Conservation (phyloP, 2,888 invertebrate species). For the Sipha maydis region DNA sequence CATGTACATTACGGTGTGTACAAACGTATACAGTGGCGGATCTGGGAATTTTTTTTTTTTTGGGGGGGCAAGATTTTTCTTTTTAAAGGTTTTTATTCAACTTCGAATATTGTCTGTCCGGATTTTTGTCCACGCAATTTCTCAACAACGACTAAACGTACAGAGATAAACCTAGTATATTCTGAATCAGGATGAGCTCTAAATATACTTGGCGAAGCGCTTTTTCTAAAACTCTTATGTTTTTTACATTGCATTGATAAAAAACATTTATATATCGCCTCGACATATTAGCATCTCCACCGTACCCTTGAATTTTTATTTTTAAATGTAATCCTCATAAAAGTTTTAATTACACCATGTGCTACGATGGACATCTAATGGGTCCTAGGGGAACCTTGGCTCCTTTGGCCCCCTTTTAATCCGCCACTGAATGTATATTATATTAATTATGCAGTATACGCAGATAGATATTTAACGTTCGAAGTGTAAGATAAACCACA, state of each 20-base stretch:
- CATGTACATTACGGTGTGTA: background rate
- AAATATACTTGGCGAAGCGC: background rate
- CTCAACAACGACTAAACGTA: background rate
- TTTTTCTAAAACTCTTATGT: conserved; percentile 2
- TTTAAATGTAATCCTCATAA: no score
- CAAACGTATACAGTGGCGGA: background rate
- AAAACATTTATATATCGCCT: no score
- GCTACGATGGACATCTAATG: no score
- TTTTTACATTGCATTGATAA: no score
- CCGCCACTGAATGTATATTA: no score
- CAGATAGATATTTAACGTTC: background rate
- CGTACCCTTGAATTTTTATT: no score
- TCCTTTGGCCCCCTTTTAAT: no score
- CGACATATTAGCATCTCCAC: no score
- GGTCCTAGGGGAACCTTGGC: no score
- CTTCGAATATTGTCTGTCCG: background rate
- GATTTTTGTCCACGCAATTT: background rate
- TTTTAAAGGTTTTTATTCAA: background rate
- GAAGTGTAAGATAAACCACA: conserved; percentile 13
- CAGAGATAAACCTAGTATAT: background rate
- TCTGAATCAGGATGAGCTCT: background rate
- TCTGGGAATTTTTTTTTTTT: background rate
- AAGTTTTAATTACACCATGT: no score
- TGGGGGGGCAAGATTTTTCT: no score
- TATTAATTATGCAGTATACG: background rate